Evolutionary conservation across 2,797 vertebrate species (phyloP), one percentile per base, ranked within the genome.

Genomic region (Muscicapa comitata): DNA sequence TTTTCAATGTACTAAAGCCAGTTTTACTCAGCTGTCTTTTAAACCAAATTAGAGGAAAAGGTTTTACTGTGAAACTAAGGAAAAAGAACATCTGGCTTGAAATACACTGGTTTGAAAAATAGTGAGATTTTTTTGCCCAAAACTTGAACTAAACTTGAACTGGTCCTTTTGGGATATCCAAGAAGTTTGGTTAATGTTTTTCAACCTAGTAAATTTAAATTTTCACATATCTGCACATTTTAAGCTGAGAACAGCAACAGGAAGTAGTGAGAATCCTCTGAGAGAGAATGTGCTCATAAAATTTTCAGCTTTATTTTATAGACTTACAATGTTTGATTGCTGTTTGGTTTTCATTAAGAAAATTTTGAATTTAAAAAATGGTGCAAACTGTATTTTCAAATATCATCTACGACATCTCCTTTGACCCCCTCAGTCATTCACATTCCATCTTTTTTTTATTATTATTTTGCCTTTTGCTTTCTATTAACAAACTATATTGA

Each of bases 151-250:
- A 72, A 90, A 75, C 28, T 81, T 93, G 73, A 94, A 78, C 61
- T 0, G 4, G 25, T 94, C 47, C 85, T 94, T 90, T 75, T 63
- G 91, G 89, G 94, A 91, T 51, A 83, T 38, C 82, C 37, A 12
- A 66, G 73, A 93, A 96, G 40, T 93, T 93, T 97, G 66, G 87
- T 81, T 94, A 93, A 91, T 86, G 66, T 92, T 93, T 95, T 96
- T 92, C 68, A 96, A 81, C 17, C 7, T 88, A 86, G 79, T 90
- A 93, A 91, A 88, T 94, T 93, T 91, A 66, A 83, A 93, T 95
- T 95, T 93, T 96, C 37, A 58, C 74, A 6, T 92, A 31, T 93
- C 48, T 87, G 59, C 62, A 88, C 53, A 55, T 85, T 88, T 90
- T 85, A 93, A 87, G 11, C 51, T 83, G 77, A 86, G 82, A 94